phyloP scores from a whole-genome alignment of 2,888 invertebrate species.

The Phania funesta region DNA sequence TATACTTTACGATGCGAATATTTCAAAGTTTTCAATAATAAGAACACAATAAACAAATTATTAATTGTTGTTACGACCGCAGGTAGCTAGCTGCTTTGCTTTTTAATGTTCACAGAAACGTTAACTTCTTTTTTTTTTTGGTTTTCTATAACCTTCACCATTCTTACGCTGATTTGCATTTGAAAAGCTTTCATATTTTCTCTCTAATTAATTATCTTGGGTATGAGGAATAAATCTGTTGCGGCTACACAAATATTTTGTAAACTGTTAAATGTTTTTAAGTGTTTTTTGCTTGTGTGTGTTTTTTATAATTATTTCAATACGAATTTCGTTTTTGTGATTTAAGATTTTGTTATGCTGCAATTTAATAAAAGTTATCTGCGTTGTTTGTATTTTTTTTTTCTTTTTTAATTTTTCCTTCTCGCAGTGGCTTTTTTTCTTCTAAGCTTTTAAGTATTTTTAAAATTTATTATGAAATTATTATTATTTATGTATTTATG shows the following conservation, averaged over 20 bases:
- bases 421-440: conserved; percentile 40
- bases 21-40: too few species aligned
- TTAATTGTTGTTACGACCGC: too few species aligned
- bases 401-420: conserved; percentile 60
- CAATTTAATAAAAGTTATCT: conserved; percentile 51
- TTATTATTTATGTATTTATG: conserved; percentile 67
- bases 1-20: too few species aligned
- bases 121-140: too few species aligned
- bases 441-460: conserved; percentile 64
- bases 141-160: neutral
- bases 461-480: conserved; percentile 61
- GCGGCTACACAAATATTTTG: neutral
- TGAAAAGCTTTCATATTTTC: neutral
- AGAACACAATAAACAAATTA: too few species aligned
- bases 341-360: conserved; percentile 25
- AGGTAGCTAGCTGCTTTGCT: too few species aligned
- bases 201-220: neutral
- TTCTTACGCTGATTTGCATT: neutral
- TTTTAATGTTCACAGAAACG: too few species aligned
- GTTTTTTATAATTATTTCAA: conserved; percentile 34
- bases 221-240: neutral
- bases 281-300: conserved; percentile 31
- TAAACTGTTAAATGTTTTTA: conserved; percentile 6
- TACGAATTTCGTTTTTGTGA: conserved; percentile 43
- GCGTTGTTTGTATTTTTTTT: conserved; percentile 50